phyloP scores from a whole-genome alignment of 2,888 invertebrate genomes.

The Laspeyria flexula region DNA sequence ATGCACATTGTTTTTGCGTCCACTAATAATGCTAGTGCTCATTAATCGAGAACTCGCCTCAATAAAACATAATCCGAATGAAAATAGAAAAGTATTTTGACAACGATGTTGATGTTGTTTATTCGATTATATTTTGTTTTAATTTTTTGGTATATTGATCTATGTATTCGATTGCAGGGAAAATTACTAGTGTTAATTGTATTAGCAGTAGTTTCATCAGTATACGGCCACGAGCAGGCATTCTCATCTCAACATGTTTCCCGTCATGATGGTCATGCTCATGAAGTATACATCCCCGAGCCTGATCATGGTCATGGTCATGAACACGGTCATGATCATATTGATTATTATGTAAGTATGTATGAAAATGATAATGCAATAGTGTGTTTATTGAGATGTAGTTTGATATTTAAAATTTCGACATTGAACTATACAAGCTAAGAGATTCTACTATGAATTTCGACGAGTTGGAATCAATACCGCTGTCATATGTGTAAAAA shows the following conservation, averaged over 20 bases:
- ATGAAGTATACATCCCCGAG: conserved; percentile 3
- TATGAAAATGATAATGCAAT: too few relatives aligned
- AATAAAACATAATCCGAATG: too few relatives aligned
- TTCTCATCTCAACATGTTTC: conserved; percentile 44
- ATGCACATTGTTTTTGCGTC: not conserved
- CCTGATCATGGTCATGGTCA: not conserved
- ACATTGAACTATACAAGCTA: too few relatives aligned
- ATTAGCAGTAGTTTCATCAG: not conserved
- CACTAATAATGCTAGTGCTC: not conserved
- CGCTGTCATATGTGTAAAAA: too few relatives aligned
- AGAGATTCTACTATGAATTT: too few relatives aligned
- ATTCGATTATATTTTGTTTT: too few relatives aligned
- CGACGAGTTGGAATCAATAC: too few relatives aligned
- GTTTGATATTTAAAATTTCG: too few relatives aligned
- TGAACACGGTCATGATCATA: conserved; percentile 43
- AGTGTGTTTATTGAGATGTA: not conserved
- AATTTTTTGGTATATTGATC: too few relatives aligned
- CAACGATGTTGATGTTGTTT: too few relatives aligned
- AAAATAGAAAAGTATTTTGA: too few relatives aligned
- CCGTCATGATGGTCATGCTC: not conserved
- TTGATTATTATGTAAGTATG: conserved; percentile 52
- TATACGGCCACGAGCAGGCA: conserved; percentile 44
- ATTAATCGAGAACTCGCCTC: not conserved
- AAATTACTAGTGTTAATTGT: not conserved
- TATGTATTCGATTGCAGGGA: not conserved